Evolutionary conservation across 2,888 invertebrate species (phyloP).

Genomic region (Argyra leucocephala): DNA sequence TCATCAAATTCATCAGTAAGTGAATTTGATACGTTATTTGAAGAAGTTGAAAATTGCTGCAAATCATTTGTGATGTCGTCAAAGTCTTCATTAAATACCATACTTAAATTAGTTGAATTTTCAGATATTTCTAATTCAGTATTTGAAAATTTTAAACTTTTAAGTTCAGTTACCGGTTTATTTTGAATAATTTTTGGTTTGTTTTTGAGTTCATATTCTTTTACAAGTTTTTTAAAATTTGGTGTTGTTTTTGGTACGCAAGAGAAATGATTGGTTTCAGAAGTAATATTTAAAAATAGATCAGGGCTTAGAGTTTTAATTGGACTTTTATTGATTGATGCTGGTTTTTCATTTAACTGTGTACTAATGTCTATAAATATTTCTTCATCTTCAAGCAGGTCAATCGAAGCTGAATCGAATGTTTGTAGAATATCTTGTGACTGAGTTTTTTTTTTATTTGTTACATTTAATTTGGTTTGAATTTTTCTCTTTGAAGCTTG

Average conservation of each 20-base stretch:
- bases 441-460: not conserved
- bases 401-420: slow-evolving; percentile 13
- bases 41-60: no score
- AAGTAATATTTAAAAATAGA: no score
- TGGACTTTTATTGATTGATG: no score
- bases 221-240: not conserved
- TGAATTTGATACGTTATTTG: no score
- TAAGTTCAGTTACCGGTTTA: no score
- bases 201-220: not conserved
- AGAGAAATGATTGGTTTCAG: no score
- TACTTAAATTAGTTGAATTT: not conserved
- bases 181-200: not conserved
- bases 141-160: not conserved
- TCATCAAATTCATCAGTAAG: not conserved
- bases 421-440: slow-evolving; percentile 13
- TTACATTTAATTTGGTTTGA: slow-evolving; percentile 15
- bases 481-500: slow-evolving; percentile 15
- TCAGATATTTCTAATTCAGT: not conserved
- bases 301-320: no score
- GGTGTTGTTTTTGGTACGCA: no score
- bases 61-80: not conserved
- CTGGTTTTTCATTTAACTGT: not conserved
- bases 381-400: not conserved
- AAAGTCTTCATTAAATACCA: slow-evolving; percentile 13
- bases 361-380: not conserved